Evolutionary conservation across 2,113 vertebrate species (phyloP).

Genomic region (Atherinomorus stipes): DNA sequence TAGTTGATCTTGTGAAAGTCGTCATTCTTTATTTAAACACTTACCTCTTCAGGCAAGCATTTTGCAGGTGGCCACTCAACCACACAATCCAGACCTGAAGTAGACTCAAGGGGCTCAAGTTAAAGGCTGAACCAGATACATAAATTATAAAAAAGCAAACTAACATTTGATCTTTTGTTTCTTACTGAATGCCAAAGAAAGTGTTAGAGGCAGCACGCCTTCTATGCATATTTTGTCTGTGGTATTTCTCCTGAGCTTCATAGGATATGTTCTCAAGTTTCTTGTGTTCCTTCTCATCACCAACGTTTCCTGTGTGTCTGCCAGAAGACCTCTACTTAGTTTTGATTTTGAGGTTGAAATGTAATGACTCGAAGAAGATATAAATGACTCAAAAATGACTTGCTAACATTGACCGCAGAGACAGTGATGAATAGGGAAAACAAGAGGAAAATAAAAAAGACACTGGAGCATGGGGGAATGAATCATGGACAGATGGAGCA

Average conservation of each 20-base stretch:
- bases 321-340: conserved; percentile 57
- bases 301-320: conserved; percentile 34
- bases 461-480: conserved; percentile 43
- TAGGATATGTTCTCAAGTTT: conserved; percentile 45
- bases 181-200: conserved; percentile 8
- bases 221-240: conserved; percentile 23
- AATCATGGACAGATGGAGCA: conserved; percentile 37
- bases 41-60: neutral
- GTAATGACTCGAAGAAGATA: conserved; percentile 63
- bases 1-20: too few relatives aligned
- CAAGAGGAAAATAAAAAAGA: conserved; percentile 33
- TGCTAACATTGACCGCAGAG: conserved; percentile 37
- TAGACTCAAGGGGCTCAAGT: conserved; percentile 4
- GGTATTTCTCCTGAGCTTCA: conserved; percentile 33
- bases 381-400: conserved; percentile 60
- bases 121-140: conserved; percentile 23
- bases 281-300: conserved; percentile 50
- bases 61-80: neutral
- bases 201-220: conserved; percentile 29
- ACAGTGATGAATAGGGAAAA: conserved; percentile 55
- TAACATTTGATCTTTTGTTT: conserved; percentile 25
- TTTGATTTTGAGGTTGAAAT: conserved; percentile 63
- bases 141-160: conserved; percentile 20
- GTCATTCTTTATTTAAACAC: too few relatives aligned
- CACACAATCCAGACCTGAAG: conserved; percentile 17